Evolutionary conservation across 92 coral and sea anemone genomes (phyloP), one percentile per base, ranked within the genome.

Genomic region (Parazoanthus darwini): DNA sequence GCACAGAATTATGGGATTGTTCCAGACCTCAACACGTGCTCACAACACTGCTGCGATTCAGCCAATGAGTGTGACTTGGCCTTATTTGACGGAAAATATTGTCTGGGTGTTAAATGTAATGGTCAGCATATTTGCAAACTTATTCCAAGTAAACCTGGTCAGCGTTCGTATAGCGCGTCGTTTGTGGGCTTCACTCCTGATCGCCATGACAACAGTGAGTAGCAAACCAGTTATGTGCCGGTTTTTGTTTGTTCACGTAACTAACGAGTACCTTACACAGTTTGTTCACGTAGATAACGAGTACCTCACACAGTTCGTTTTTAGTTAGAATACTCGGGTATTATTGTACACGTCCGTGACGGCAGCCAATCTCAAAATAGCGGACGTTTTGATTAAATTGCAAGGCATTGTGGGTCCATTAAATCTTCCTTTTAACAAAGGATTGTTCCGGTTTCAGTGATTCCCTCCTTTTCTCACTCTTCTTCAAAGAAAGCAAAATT

Each of bases 61-160:
- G 63, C 66, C 78, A 83, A 77, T 11, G 71, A 72, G 39, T 92
- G 94, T 35, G 90, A 92, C n/a, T 63, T 86, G 20, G 94, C 76
- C 16, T 39, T 89, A 72, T 89, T 89, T 63, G 90, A 92, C 36
- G 94, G 90, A 14, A 75, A 22, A 14, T 38, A 65, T 29, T 92
- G 94, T 82, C 81, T 79, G 33, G 92, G 92, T 29, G 66, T 86
- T 81, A 68, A 89, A 36, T 92, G 94, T 37, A 85, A 77, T 36
- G 50, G 81, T 20, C 74, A 81, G 38, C 66, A 82, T 67, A 88
- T 70, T 54, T 92, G 94, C 59, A 80, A 66, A 25, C 84, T 92
- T 56, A 81, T 66, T 29, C 73, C 88, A 66, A 82, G 88, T 22
- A 77, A 51, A 66, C 46, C 33, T 38, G 92, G 88, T 46, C 90